Percentiles rank a stretch among this genome's conserved stretches.
Conservation (phyloP, 2,113 vertebrate genomes). For the Hemicordylus capensis region DNA sequence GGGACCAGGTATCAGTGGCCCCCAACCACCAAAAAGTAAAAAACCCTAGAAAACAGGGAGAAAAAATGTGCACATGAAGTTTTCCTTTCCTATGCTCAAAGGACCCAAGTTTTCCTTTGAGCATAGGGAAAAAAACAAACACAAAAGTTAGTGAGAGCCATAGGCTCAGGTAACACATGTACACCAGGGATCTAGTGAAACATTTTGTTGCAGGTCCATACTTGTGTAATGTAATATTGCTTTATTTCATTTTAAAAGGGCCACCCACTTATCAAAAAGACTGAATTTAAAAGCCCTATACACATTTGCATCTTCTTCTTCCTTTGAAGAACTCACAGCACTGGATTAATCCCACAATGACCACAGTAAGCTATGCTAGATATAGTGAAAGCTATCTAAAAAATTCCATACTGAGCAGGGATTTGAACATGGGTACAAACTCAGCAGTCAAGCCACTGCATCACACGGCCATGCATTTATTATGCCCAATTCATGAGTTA, state of each 20-base stretch:
- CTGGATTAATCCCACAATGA: neutral
- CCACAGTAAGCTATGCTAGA: neutral
- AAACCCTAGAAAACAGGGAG: too few relatives aligned
- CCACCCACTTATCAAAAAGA: neutral
- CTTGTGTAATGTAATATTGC: too few relatives aligned
- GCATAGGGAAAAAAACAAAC: too few relatives aligned
- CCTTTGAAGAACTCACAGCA: neutral
- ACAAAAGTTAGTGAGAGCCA: too few relatives aligned
- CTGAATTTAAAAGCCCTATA: neutral
- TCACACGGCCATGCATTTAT: neutral
- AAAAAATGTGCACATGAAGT: too few relatives aligned
- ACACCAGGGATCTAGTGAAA: too few relatives aligned
- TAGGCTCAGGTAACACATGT: too few relatives aligned
- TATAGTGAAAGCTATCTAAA: neutral
- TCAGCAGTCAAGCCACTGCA: neutral
- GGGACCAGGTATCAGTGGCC: too few relatives aligned
- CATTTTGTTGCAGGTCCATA: too few relatives aligned
- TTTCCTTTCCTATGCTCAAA: too few relatives aligned
- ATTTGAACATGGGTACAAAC: neutral
- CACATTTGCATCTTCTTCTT: neutral
- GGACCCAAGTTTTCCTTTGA: too few relatives aligned
- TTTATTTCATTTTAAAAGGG: neutral
- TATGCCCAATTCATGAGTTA: neutral
- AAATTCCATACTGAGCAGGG: neutral
- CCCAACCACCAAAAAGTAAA: too few relatives aligned